These are phyloP conservation scores for Lasius fuliginosus DNA, from an alignment of 2,888 invertebrate species.

Conservation along the genomic window DNA sequence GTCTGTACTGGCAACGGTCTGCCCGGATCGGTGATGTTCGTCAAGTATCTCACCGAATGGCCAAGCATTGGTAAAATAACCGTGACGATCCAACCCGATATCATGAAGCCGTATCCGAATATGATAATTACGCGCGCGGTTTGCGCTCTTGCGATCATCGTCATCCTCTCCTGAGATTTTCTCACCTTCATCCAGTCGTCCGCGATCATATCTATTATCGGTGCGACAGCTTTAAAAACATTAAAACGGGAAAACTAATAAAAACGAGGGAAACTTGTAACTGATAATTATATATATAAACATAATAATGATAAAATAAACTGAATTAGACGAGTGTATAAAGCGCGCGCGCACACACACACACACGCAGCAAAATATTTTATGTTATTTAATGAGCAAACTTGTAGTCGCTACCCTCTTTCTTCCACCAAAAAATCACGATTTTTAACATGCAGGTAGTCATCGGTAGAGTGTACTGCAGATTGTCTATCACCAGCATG, in stretches of 20 bases:
- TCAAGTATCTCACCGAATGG: not conserved
- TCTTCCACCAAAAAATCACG: slow-evolving; percentile 29
- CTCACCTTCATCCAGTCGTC: slow-evolving; percentile 26
- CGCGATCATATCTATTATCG: slow-evolving; percentile 21
- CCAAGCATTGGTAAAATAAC: not conserved
- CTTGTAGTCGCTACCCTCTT: not conserved
- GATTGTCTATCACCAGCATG: slow-evolving; percentile 17
- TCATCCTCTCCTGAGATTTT: not conserved
- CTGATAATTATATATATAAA: too few species aligned
- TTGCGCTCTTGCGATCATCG: slow-evolving; percentile 16
- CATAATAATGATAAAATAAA: too few species aligned
- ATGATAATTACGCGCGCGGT: not conserved
- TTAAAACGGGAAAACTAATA: not conserved
- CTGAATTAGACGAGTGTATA: not conserved
- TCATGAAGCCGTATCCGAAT: not conserved
- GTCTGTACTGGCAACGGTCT: slow-evolving; percentile 17
- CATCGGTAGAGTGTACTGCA: slow-evolving; percentile 6
- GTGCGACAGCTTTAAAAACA: not conserved
- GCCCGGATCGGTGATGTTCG: slow-evolving; percentile 22
- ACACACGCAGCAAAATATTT: not conserved
- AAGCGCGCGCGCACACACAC: not conserved
- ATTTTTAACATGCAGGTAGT: not conserved
- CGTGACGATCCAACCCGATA: not conserved
- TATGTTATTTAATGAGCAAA: not conserved
- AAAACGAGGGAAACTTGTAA: not conserved